Evolutionary conservation across 2,113 vertebrate genomes (phyloP).

Genomic region (Pagrus major): DNA sequence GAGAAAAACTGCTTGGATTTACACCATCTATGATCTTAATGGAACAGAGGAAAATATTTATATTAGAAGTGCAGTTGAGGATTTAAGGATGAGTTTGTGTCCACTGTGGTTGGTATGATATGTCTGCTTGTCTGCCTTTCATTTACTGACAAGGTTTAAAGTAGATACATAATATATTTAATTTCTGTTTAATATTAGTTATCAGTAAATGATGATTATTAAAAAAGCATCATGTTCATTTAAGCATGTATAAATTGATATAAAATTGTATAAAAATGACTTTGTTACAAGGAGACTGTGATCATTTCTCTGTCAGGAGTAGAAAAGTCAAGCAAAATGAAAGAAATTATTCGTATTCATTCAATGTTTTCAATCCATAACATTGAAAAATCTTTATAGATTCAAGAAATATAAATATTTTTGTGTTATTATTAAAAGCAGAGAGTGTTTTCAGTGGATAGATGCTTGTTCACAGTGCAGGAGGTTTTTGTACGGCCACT

Average conservation of each 20-base stretch:
- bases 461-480: neutral
- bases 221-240: neutral
- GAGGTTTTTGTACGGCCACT: constrained; percentile 45
- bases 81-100: constrained; percentile 1
- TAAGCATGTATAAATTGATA: neutral
- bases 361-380: neutral
- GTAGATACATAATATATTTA: too few species aligned
- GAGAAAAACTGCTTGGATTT: neutral
- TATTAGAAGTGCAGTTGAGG: neutral
- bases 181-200: too few species aligned
- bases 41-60: neutral
- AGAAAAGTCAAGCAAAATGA: neutral
- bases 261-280: neutral
- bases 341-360: neutral
- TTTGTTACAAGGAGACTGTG: neutral
- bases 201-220: neutral
- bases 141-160: neutral
- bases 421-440: too few species aligned
- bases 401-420: neutral
- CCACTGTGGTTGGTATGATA: neutral
- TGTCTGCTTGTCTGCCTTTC: too few species aligned
- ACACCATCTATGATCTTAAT: neutral
- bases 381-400: neutral
- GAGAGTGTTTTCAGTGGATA: too few species aligned
- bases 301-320: neutral